phyloP scores from a whole-genome alignment of 2,113 vertebrate species.

The Casuarius casuarius region DNA sequence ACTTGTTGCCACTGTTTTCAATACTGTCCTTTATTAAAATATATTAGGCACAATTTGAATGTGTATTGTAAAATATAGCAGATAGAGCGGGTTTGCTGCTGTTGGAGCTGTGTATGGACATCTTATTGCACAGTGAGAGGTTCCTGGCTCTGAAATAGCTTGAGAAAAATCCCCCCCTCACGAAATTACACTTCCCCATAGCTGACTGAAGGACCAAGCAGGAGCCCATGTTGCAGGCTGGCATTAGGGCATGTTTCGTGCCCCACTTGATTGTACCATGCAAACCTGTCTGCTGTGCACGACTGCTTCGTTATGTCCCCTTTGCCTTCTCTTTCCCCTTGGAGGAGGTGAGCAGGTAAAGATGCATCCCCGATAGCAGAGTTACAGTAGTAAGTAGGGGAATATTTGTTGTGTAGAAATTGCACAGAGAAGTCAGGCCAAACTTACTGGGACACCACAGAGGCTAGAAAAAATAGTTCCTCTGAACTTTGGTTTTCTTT shows the following conservation, averaged over 20 bases:
- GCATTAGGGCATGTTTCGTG: neutral
- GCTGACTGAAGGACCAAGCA: neutral
- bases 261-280: rapidly evolving
- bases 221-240: neutral
- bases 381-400: neutral
- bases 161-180: neutral
- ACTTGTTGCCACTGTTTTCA: neutral
- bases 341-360: neutral
- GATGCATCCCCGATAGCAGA: neutral
- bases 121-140: neutral
- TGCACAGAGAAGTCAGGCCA: neutral
- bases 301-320: neutral
- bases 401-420: neutral
- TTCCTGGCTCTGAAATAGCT: neutral
- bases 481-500: neutral
- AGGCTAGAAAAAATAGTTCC: neutral
- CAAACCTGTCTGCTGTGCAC: neutral
- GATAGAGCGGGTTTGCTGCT: neutral
- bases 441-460: neutral
- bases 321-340: neutral
- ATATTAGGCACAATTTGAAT: neutral
- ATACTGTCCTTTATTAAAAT: neutral
- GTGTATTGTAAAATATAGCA: neutral
- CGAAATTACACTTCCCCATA: neutral
- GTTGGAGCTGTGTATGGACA: neutral